A percentile compares a stretch with the other conserved stretches of the same genome.
phyloP scores from a whole-genome alignment of 1,140 invertebrate genomes.

The Trachymyrmex cornetzi region DNA sequence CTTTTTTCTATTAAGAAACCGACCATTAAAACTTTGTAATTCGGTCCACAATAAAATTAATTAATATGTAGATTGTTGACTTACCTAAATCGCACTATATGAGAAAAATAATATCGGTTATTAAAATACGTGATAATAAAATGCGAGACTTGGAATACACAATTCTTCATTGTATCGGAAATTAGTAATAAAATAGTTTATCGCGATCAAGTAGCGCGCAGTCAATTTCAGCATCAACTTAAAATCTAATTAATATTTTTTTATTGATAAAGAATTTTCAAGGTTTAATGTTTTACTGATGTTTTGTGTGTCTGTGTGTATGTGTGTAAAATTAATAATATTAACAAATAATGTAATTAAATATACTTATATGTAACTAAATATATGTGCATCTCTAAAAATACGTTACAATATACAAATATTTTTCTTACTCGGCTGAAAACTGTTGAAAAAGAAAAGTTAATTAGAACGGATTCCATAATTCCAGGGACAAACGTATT shows the following conservation, averaged over 20 bases:
- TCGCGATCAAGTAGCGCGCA: not conserved
- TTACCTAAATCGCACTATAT: not conserved
- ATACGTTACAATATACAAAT: not conserved
- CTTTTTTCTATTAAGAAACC: no score
- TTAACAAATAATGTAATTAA: not conserved
- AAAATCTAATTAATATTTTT: not conserved
- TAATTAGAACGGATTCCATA: conserved; percentile 16
- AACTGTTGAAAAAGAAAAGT: conserved; percentile 14
- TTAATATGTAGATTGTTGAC: not conserved
- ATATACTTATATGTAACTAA: not conserved
- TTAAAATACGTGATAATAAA: conserved; percentile 1
- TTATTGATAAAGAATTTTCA: not conserved
- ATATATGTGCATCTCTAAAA: not conserved
- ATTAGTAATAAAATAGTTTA: not conserved
- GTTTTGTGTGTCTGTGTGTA: not conserved
- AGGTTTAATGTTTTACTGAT: not conserved
- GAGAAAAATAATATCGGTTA: not conserved
- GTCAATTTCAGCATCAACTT: not conserved
- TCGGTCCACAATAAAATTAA: not conserved
- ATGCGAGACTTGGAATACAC: not conserved
- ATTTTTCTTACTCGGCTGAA: not conserved
- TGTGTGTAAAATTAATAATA: not conserved
- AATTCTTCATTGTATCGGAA: not conserved
- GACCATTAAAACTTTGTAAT: no score
- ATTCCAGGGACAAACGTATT: conserved; percentile 19